These are phyloP conservation scores for Petromus typicus DNA, from an alignment of 2,113 vertebrate genomes.

Conservation along the genomic window DNA sequence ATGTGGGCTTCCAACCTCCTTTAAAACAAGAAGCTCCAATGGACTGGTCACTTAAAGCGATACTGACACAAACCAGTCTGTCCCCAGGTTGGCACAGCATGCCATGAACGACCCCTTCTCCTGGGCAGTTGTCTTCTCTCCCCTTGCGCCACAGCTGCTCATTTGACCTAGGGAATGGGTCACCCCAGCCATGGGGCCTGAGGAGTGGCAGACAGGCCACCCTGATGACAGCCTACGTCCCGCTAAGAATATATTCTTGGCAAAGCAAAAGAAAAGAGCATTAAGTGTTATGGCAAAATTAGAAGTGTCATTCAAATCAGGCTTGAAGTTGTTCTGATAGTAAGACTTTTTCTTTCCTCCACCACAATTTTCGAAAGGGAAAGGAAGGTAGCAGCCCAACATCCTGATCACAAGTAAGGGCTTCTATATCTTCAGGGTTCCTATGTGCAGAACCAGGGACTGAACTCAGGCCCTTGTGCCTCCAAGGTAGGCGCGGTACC, in stretches of 20 bases:
- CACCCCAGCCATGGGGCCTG: neutral
- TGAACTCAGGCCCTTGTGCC: no score
- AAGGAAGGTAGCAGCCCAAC: conserved; percentile 9
- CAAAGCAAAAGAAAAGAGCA: conserved; percentile 54
- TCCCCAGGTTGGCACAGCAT: neutral
- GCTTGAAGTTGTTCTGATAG: conserved; percentile 9
- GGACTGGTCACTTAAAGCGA: neutral
- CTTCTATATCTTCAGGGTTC: neutral
- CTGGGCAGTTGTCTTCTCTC: accelerated
- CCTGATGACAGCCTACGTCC: neutral
- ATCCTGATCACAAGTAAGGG: neutral
- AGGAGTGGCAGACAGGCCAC: neutral
- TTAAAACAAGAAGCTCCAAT: conserved; percentile 42
- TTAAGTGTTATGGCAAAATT: conserved; percentile 28
- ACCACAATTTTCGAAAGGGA: conserved; percentile 49
- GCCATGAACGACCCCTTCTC: neutral
- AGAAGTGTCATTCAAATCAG: conserved; percentile 45
- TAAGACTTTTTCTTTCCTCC: conserved; percentile 36
- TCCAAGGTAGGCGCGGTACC: no score
- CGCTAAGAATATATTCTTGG: neutral
- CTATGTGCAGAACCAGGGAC: neutral
- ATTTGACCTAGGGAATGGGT: neutral
- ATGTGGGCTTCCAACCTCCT: conserved; percentile 77
- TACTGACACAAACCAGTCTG: neutral
- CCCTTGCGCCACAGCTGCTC: neutral